Percentiles rank a stretch among this genome's conserved stretches.
Conservation (phyloP, 2,888 invertebrate species). For the Ashinkailepas kermadecensis region DNA sequence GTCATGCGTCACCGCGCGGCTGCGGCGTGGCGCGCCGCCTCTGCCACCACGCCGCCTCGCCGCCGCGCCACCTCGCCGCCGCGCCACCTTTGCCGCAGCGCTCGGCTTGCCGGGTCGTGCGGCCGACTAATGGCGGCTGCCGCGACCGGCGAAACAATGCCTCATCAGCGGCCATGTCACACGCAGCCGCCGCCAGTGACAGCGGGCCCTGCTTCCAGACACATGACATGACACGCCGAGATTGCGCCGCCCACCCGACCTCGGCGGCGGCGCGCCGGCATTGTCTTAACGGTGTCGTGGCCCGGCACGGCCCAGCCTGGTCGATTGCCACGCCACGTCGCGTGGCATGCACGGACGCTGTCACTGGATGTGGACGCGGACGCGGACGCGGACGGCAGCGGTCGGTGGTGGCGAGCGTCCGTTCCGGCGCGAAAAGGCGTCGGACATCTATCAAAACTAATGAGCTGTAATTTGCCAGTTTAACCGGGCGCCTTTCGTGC, state of each 20-base stretch:
- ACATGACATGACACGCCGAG: neutral
- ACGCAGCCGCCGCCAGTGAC: neutral
- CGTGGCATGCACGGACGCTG: too few species aligned
- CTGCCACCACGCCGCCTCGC: neutral
- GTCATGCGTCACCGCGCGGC: neutral
- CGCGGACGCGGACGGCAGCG: neutral
- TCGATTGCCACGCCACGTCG: too few species aligned
- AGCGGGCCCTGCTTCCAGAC: neutral
- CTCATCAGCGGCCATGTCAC: neutral
- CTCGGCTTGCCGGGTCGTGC: too few species aligned
- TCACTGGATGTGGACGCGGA: neutral
- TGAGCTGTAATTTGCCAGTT: constrained; percentile 19
- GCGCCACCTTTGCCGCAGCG: too few species aligned
- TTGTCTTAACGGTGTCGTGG: too few species aligned
- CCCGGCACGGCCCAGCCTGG: too few species aligned
- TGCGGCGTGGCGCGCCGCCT: neutral
- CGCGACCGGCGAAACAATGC: neutral
- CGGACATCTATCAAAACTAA: constrained; percentile 8
- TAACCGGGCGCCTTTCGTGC: neutral
- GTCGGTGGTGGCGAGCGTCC: neutral
- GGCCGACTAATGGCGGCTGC: too few species aligned
- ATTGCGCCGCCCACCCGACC: neutral
- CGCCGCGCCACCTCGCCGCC: neutral
- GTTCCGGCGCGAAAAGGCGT: neutral
- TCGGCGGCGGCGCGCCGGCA: too few species aligned